A percentile compares a stretch with the other conserved stretches of the same genome.
phyloP scores from a whole-genome alignment of 2,797 vertebrate species.

The Diceros bicornis region DNA sequence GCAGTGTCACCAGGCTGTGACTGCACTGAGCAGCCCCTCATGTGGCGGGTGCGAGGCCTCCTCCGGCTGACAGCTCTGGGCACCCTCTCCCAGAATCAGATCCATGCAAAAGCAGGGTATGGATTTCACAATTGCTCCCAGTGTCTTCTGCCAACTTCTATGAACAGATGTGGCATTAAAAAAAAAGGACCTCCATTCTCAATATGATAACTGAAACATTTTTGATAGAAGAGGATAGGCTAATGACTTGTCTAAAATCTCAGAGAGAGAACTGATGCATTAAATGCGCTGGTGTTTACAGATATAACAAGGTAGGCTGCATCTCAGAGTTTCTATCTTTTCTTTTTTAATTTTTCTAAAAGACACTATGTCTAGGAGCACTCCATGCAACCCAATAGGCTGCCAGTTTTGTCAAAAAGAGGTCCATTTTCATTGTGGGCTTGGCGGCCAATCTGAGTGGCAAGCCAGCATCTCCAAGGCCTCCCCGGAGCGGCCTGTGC shows the following conservation, averaged over 20 bases:
- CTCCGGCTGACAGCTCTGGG: neutral
- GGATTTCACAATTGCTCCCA: neutral
- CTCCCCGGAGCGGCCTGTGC: neutral
- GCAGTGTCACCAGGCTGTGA: neutral
- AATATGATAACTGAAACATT: neutral
- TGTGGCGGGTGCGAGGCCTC: neutral
- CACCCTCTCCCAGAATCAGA: neutral
- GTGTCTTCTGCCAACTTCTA: conserved; percentile 43
- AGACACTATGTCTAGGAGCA: fast-evolving
- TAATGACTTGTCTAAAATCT: neutral
- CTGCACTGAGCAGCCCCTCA: neutral
- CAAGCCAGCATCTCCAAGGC: neutral
- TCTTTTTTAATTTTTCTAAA: neutral
- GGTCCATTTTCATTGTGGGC: fast-evolving
- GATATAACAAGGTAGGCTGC: neutral
- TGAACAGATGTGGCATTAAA: neutral
- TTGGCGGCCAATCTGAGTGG: neutral
- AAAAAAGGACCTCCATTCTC: neutral
- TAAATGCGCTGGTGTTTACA: neutral
- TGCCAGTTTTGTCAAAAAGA: neutral
- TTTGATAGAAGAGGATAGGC: neutral
- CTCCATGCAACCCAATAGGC: too few relatives aligned
- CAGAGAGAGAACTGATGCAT: fast-evolving
- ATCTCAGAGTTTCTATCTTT: neutral
- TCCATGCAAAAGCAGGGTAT: neutral